Conservation (phyloP, 2,797 vertebrate genomes). For the Salmo trutta region DNA sequence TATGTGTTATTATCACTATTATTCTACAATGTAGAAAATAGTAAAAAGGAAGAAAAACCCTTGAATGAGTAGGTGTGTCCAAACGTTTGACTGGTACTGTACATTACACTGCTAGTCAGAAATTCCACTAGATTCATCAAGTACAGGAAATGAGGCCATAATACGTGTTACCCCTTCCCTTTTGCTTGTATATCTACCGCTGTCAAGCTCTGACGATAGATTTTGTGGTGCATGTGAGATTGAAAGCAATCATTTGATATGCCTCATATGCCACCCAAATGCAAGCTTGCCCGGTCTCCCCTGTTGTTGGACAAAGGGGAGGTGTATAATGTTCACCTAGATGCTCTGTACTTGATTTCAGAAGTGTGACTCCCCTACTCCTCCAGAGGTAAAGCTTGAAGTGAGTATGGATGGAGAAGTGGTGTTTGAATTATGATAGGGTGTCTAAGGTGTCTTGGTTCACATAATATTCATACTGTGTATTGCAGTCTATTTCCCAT, state of each 20-base stretch:
- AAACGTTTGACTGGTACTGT: not conserved
- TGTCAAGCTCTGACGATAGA: not conserved
- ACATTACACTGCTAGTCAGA: not conserved
- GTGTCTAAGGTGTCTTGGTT: constrained; percentile 6
- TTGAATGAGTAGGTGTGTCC: too few relatives aligned
- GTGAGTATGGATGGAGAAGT: constrained; percentile 31
- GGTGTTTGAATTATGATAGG: constrained; percentile 9
- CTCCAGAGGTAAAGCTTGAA: constrained; percentile 45
- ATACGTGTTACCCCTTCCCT: not conserved
- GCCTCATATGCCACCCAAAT: constrained; percentile 19
- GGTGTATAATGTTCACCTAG: constrained; percentile 33
- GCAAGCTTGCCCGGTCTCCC: constrained; percentile 12
- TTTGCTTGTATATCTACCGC: not conserved
- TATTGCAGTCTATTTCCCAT: not conserved
- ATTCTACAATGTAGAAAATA: too few relatives aligned
- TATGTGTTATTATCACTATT: too few relatives aligned
- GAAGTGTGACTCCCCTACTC: constrained; percentile 44
- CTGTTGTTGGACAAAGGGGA: constrained; percentile 14
- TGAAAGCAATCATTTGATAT: constrained; percentile 13
- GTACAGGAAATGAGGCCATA: not conserved
- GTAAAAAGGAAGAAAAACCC: too few relatives aligned
- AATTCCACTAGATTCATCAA: not conserved
- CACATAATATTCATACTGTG: not conserved
- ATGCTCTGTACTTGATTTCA: constrained; percentile 46
- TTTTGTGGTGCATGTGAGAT: constrained; percentile 12